Evolutionary conservation across 1,140 invertebrate genomes (phyloP).

Genomic region (Polypedilum vanderplanki): DNA sequence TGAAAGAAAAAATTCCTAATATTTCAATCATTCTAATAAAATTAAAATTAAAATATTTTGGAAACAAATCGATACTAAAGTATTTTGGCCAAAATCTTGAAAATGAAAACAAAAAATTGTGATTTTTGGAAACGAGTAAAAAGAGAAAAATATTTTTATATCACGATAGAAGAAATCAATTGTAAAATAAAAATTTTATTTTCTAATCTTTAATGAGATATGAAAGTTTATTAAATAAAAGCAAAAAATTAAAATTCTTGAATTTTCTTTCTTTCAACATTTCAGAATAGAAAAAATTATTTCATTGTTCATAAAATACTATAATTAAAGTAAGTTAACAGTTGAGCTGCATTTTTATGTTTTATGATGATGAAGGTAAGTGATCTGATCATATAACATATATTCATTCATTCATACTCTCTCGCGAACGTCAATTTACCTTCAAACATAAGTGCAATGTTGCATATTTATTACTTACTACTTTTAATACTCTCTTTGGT

Average conservation of each 20-base stretch:
- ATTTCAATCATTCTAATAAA: no score
- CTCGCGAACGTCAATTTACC: slow-evolving; percentile 1
- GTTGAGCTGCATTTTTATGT: not conserved
- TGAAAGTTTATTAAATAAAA: not conserved
- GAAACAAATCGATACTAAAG: not conserved
- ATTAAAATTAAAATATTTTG: not conserved
- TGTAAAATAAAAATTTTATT: not conserved
- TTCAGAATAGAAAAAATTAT: not conserved
- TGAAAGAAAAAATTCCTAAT: no score
- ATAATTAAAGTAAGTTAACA: not conserved
- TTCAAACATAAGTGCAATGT: not conserved
- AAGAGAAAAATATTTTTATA: slow-evolving; percentile 15
- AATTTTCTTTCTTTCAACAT: not conserved
- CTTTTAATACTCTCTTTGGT: not conserved
- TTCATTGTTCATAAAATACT: not conserved
- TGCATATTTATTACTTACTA: slow-evolving; percentile 3
- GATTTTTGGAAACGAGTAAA: not conserved
- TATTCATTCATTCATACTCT: not conserved
- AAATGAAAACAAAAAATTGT: slow-evolving; percentile 23
- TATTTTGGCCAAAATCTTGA: not conserved
- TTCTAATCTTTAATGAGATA: not conserved
- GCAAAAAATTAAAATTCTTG: no score
- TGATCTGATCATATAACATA: not conserved
- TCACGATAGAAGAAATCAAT: not conserved
- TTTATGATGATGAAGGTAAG: slow-evolving; percentile 1